These are phyloP conservation scores for Hyles euphorbiae DNA, from an alignment of 1,140 invertebrate species.

Conservation along the genomic window DNA sequence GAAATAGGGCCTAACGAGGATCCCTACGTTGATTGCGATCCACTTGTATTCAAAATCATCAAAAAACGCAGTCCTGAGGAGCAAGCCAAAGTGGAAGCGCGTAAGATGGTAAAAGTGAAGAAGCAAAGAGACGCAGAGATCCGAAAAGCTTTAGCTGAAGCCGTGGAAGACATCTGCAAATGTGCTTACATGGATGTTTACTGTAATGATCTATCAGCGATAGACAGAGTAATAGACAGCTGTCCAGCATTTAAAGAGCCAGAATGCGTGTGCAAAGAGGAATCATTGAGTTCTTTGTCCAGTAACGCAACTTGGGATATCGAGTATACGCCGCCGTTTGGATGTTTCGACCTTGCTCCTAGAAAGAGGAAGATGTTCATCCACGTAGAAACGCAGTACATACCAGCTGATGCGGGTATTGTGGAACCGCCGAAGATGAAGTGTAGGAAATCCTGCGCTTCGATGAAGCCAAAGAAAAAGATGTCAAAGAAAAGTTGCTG, in stretches of 20 bases:
- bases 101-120: constrained; percentile 64
- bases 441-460: constrained; percentile 39
- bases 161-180: constrained; percentile 67
- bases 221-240: constrained; percentile 64
- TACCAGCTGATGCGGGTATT: constrained; percentile 54
- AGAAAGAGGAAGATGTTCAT: constrained; percentile 49
- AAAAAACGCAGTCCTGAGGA: constrained; percentile 71
- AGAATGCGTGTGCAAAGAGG: constrained; percentile 57
- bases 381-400: constrained; percentile 65
- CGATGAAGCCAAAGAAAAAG: constrained; percentile 39
- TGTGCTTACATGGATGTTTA: constrained; percentile 72
- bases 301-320: constrained; percentile 72
- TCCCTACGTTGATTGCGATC: constrained; percentile 77
- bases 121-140: constrained; percentile 64
- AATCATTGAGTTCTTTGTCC: constrained; percentile 60
- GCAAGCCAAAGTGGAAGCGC: constrained; percentile 62
- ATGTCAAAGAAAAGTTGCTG: constrained; percentile 34
- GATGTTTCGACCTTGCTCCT: constrained; percentile 60
- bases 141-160: constrained; percentile 60
- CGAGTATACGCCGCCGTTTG: constrained; percentile 69
- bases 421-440: constrained; percentile 36
- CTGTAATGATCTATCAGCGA: constrained; percentile 65
- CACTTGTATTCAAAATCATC: constrained; percentile 76
- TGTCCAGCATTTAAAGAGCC: constrained; percentile 66
- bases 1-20: constrained; percentile 72